Evolutionary conservation across 1,140 invertebrate species (phyloP).

Genomic region (Grapholita molesta): DNA sequence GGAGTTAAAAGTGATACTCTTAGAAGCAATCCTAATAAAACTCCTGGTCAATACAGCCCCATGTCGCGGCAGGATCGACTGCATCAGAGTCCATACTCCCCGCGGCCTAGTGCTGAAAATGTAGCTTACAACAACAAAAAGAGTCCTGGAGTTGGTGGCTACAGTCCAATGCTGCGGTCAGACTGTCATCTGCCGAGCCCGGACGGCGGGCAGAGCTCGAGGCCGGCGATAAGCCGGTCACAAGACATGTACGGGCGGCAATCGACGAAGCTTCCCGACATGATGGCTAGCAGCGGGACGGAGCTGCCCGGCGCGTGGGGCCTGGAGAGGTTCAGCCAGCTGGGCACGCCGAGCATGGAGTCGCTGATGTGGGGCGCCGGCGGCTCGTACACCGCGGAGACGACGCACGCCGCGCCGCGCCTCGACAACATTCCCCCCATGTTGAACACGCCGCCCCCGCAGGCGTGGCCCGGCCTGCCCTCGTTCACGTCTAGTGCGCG

Average conservation of each 20-base stretch:
- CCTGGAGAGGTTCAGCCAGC: slow-evolving; percentile 42
- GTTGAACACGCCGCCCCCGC: slow-evolving; percentile 51
- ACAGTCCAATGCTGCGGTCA: slow-evolving; percentile 65
- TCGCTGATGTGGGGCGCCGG: slow-evolving; percentile 56
- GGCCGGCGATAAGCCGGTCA: slow-evolving; percentile 32
- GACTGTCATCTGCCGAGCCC: slow-evolving; percentile 64
- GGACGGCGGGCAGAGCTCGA: slow-evolving; percentile 44
- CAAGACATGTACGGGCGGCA: slow-evolving; percentile 53
- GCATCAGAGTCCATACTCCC: slow-evolving; percentile 65
- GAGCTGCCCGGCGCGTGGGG: slow-evolving; percentile 51
- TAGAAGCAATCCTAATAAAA: slow-evolving; percentile 54
- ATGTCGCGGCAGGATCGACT: slow-evolving; percentile 59
- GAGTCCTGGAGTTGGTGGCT: slow-evolving; percentile 60
- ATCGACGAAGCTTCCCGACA: slow-evolving; percentile 44
- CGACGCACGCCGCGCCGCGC: slow-evolving; percentile 29
- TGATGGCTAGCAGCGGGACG: slow-evolving; percentile 37
- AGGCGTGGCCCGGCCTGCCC: slow-evolving; percentile 45
- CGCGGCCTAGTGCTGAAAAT: slow-evolving; percentile 56
- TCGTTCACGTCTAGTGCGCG: slow-evolving; percentile 45
- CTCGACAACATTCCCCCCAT: slow-evolving; percentile 42
- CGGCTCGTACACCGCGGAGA: slow-evolving; percentile 35
- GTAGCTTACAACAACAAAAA: slow-evolving; percentile 52
- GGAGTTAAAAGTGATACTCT: slow-evolving; percentile 51
- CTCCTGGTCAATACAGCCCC: slow-evolving; percentile 62
- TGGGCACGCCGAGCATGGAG: slow-evolving; percentile 45